These are phyloP conservation scores for Oncorhynchus kisutch DNA, from an alignment of 2,113 vertebrate genomes.

Conservation along the genomic window DNA sequence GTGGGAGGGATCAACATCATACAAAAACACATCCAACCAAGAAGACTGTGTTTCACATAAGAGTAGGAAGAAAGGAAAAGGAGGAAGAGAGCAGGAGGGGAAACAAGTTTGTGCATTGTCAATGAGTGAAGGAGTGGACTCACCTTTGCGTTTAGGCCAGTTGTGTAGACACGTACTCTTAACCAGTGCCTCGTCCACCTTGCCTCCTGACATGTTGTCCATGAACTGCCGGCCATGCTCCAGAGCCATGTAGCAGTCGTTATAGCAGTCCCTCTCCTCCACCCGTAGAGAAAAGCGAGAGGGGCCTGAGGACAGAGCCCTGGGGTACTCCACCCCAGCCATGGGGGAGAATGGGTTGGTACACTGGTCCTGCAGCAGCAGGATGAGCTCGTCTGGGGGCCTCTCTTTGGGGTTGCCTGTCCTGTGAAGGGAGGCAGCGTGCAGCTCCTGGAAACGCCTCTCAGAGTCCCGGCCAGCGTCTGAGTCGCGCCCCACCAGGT, in stretches of 20 bases:
- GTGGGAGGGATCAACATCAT: not conserved
- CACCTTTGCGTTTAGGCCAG: conserved; percentile 95
- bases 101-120: not conserved
- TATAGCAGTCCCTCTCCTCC: conserved; percentile 94
- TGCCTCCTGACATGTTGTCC: conserved; percentile 99
- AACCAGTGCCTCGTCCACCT: conserved; percentile 96
- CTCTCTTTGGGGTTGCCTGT: conserved; percentile 81
- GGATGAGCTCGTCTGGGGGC: conserved; percentile 89
- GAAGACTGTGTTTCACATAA: no score
- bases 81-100: not conserved
- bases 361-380: conserved; percentile 95
- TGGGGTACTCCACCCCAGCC: conserved; percentile 81
- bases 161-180: conserved; percentile 96
- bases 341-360: conserved; percentile 95
- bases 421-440: conserved; percentile 77
- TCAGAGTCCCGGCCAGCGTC: conserved; percentile 91
- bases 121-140: conserved; percentile 11
- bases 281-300: conserved; percentile 80
- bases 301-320: conserved; percentile 50
- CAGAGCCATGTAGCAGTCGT: conserved; percentile 96
- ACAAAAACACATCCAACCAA: not conserved
- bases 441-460: conserved; percentile 89
- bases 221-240: conserved; percentile 98
- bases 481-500: conserved; percentile 92
- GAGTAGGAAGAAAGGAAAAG: not conserved